Conservation (phyloP, 2,113 vertebrate species). For the Prochilodus magdalenae region DNA sequence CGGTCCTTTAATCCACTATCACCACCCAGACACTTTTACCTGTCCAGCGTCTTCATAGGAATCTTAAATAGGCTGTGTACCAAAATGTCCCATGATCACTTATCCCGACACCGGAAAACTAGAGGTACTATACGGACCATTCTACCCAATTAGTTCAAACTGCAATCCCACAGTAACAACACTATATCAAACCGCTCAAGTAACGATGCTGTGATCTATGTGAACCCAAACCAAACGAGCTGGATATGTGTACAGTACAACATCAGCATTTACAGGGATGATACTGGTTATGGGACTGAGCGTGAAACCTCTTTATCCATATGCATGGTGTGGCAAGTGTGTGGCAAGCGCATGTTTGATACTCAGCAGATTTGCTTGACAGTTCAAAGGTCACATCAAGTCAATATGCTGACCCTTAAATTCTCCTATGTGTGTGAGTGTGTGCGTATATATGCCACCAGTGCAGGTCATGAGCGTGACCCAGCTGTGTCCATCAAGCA, state of each 20-base stretch:
- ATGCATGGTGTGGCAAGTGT: background rate
- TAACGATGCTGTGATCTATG: too few species aligned
- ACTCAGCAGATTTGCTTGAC: slow-evolving; percentile 8
- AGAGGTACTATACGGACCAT: too few species aligned
- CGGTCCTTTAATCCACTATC: too few species aligned
- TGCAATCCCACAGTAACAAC: too few species aligned
- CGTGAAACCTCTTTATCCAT: background rate
- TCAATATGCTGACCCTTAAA: slow-evolving; percentile 9
- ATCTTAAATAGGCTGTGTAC: too few species aligned
- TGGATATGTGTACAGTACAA: background rate
- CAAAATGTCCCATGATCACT: too few species aligned
- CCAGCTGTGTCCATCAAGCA: slow-evolving; percentile 28
- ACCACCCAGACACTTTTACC: too few species aligned
- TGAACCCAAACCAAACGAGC: too few species aligned
- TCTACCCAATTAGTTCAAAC: too few species aligned
- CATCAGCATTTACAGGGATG: background rate
- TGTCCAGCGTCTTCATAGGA: too few species aligned
- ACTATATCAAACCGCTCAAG: too few species aligned
- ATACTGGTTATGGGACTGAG: background rate
- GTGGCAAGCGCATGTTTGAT: background rate
- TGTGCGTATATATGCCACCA: background rate
- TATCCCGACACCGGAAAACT: too few species aligned
- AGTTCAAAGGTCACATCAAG: slow-evolving; percentile 44
- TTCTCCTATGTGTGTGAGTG: background rate
- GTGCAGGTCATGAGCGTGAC: slow-evolving; percentile 26